Percentiles rank a stretch among this genome's conserved stretches.
phyloP scores from a whole-genome alignment of 2,888 invertebrate genomes.

The Hololepta plana region DNA sequence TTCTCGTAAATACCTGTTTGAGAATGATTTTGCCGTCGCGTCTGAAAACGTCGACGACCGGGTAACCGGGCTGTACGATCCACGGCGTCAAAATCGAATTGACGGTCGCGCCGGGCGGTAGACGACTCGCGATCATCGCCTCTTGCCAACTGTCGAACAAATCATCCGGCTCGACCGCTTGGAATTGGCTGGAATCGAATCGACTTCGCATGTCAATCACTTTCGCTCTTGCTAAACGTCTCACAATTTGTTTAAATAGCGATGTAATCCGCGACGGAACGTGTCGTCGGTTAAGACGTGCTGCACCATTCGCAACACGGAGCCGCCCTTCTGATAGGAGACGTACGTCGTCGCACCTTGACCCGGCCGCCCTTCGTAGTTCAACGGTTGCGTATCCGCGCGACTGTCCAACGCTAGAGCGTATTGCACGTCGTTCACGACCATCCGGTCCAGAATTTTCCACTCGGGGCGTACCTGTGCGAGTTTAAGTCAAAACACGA shows the following conservation, averaged over 20 bases:
- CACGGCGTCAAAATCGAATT: constrained; percentile 8
- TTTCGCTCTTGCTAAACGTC: no score
- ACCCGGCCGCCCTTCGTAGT: no score
- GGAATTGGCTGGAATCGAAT: no score
- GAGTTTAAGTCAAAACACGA: no score
- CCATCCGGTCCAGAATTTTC: constrained; percentile 27
- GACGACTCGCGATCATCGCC: constrained; percentile 2
- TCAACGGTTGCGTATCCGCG: constrained; percentile 36
- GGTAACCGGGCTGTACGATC: constrained; percentile 9
- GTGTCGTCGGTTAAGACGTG: constrained; percentile 35
- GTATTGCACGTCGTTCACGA: constrained; percentile 21
- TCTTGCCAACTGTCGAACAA: constrained; percentile 18
- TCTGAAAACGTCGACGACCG: constrained; percentile 10
- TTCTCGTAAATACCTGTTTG: no score
- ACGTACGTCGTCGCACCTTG: no score
- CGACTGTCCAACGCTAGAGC: constrained; percentile 25
- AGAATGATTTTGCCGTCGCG: no score
- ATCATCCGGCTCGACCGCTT: constrained; percentile 15
- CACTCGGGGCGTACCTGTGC: constrained; percentile 22
- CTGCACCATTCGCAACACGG: constrained; percentile 43
- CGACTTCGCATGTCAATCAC: no score
- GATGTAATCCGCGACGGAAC: constrained; percentile 34
- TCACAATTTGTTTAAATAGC: constrained; percentile 33
- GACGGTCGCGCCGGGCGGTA: background rate
- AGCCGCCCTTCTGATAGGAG: constrained; percentile 48